These are phyloP conservation scores for Drosophila subquinaria DNA, from an alignment of 2,888 invertebrate genomes.

Conservation along the genomic window DNA sequence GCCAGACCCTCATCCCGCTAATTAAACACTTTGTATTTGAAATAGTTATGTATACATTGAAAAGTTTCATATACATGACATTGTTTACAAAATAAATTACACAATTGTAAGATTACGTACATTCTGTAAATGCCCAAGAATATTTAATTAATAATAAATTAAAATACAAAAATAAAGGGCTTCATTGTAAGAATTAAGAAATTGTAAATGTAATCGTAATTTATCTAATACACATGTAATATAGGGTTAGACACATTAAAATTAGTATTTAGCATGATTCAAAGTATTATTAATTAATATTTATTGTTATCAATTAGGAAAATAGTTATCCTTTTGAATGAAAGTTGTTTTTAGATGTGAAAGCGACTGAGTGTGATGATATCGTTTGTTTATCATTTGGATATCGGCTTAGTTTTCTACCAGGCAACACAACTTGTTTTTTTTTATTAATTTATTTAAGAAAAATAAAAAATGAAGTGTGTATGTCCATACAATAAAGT, in stretches of 20 bases:
- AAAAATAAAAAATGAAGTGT: constrained; percentile 62
- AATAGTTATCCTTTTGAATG: constrained; percentile 24
- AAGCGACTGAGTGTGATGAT: constrained; percentile 63
- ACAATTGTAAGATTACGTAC: constrained; percentile 20
- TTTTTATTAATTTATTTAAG: constrained; percentile 63
- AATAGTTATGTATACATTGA: constrained; percentile 20
- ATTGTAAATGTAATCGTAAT: constrained; percentile 4
- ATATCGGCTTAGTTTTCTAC: constrained; percentile 58
- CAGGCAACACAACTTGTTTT: constrained; percentile 76
- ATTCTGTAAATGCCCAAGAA: constrained; percentile 33
- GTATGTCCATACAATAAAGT: constrained; percentile 80
- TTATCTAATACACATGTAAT: constrained; percentile 5
- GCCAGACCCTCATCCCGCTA: not conserved
- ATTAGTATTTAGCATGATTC: constrained; percentile 3
- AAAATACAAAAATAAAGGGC: constrained; percentile 24
- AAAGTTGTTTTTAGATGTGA: constrained; percentile 57
- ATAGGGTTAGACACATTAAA: constrained; percentile 8
- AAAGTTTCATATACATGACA: constrained; percentile 29
- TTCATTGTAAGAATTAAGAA: constrained; percentile 9
- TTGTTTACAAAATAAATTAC: constrained; percentile 34
- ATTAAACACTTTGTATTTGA: constrained; percentile 27
- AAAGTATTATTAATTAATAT: constrained; percentile 11
- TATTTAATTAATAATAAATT: constrained; percentile 4
- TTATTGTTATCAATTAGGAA: constrained; percentile 7
- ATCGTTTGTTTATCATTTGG: constrained; percentile 62